Evolutionary conservation across 2,797 vertebrate genomes (phyloP), one percentile per base, ranked within the genome.

Genomic region (Danio aesculapii): DNA sequence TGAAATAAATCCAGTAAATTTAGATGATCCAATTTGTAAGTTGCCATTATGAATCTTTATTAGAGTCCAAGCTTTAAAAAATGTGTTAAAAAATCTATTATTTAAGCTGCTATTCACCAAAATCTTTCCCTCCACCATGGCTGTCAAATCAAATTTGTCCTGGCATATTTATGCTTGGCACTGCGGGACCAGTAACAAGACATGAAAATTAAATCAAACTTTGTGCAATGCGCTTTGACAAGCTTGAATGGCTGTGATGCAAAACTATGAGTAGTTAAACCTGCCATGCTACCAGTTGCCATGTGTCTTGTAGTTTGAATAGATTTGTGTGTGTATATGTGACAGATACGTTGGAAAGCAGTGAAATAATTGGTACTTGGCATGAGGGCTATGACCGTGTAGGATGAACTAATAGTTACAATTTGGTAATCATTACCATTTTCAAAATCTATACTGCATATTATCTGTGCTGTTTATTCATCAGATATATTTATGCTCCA

Each of bases 271-370:
- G 11, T 55, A 57, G 39, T 57, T n/a, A 57, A 57, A 44, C 13
- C 69, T 71, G 41, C 21, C 53, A 57, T 57, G 69, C 69, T 71
- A 43, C 68, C n/a, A 71, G 52, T 57, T 71, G 44, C 5, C 0
- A 4, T 17, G 12, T 71, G n/a, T 19, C 39, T 71, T 71, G 52
- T 71, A 71, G 10, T 71, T 44, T 17, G 6, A 71, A 57, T 13
- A 9, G n/a, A n/a, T 10, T 43, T 71, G 19, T 43, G 30, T 43
- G 41, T 71, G 13, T 19, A 71, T 43, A 39, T 30, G 30, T 43
- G 16, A 55, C 68, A 71, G 68, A 43, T 55, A n/a, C 52, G 13
- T 30, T 57, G 39, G 6, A 57, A 71, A 11, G n/a, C 39, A 13
- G 39, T 55, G n/a, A 43, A 71, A 39, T 71, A 71, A 71, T 44